Evolutionary conservation across 2,888 invertebrate species (phyloP).

Genomic region (Cyclophora punctaria): DNA sequence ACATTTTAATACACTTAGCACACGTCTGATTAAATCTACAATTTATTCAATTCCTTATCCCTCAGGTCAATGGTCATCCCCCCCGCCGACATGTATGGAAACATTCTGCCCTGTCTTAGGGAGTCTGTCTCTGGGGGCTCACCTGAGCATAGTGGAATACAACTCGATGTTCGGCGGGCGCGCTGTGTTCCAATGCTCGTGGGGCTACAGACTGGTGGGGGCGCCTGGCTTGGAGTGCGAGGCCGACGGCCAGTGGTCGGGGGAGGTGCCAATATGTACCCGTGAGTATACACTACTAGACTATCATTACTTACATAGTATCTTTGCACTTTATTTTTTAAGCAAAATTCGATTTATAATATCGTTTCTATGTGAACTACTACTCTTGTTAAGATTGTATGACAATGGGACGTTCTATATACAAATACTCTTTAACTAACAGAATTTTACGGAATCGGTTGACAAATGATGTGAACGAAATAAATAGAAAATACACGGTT

Average conservation of each 20-base stretch:
- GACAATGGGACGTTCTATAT: too few relatives aligned
- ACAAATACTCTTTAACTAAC: too few relatives aligned
- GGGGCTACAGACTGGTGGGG: slow-evolving; percentile 87
- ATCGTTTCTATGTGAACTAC: too few relatives aligned
- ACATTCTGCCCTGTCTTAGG: slow-evolving; percentile 85
- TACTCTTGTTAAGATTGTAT: too few relatives aligned
- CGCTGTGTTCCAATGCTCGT: slow-evolving; percentile 87
- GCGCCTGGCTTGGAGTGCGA: slow-evolving; percentile 87
- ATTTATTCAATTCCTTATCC: not conserved
- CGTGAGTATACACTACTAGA: slow-evolving; percentile 67
- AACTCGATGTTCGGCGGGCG: slow-evolving; percentile 88
- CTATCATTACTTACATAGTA: too few relatives aligned
- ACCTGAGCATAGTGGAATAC: slow-evolving; percentile 83
- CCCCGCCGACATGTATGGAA: slow-evolving; percentile 82
- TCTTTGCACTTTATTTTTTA: too few relatives aligned
- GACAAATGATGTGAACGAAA: too few relatives aligned
- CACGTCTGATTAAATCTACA: not conserved
- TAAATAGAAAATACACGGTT: too few relatives aligned
- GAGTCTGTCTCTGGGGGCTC: slow-evolving; percentile 78
- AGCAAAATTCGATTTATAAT: too few relatives aligned
- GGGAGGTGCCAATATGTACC: slow-evolving; percentile 82
- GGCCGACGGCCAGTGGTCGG: slow-evolving; percentile 86
- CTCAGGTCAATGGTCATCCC: slow-evolving; percentile 84
- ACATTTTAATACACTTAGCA: too few relatives aligned
- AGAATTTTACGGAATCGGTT: too few relatives aligned